Conservation (phyloP, 1,140 invertebrate genomes). For the Psix sp. region DNA sequence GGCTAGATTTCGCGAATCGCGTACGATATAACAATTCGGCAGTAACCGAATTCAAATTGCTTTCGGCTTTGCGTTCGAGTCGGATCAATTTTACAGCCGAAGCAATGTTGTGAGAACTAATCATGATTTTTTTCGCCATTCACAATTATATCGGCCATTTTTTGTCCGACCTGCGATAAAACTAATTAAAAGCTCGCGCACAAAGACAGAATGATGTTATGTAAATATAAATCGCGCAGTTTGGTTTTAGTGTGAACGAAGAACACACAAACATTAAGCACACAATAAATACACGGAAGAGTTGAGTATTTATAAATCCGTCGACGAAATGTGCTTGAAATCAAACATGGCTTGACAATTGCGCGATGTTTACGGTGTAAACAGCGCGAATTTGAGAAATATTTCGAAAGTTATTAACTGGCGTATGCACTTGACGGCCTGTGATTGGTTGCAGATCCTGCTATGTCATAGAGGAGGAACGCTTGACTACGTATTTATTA, state of each 20-base stretch:
- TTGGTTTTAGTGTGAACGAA: background rate
- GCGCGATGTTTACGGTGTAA: conserved; percentile 22
- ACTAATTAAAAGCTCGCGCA: no score
- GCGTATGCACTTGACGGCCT: conserved; percentile 38
- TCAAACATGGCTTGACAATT: conserved; percentile 23
- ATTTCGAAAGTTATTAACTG: conserved; percentile 43
- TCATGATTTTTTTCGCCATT: no score
- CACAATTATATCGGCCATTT: no score
- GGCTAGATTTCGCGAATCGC: no score
- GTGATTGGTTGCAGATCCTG: conserved; percentile 39
- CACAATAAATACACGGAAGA: conserved; percentile 1
- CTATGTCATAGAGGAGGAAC: conserved; percentile 28
- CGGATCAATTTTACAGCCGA: no score
- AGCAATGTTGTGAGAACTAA: no score
- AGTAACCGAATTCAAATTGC: no score
- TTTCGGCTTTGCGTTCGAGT: no score
- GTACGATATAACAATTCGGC: no score
- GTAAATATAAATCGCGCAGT: no score
- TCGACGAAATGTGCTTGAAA: conserved; percentile 16
- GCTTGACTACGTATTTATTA: conserved; percentile 68
- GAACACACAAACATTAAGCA: conserved; percentile 1
- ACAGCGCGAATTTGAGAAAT: conserved; percentile 37
- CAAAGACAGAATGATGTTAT: no score
- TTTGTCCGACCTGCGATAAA: no score
- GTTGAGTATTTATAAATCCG: conserved; percentile 27